These are phyloP conservation scores for Beroe ovata DNA, from an alignment of 37 sponge, comb jelly and placozoan species.

Conservation along the genomic window DNA sequence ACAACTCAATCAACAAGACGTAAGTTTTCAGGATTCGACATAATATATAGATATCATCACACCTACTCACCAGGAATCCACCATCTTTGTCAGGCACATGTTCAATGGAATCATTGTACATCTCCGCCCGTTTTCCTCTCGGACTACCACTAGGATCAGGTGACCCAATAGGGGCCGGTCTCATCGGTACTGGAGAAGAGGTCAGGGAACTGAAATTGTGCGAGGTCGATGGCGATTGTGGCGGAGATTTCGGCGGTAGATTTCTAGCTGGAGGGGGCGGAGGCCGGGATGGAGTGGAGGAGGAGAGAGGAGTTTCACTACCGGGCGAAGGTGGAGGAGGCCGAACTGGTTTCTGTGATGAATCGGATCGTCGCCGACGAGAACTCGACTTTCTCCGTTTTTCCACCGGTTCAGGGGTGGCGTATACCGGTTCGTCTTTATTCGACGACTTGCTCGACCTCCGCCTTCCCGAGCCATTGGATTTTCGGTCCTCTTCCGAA, in stretches of 20 bases:
- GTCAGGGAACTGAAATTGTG: not conserved
- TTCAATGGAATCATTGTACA: not conserved
- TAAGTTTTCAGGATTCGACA: not conserved
- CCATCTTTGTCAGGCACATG: not conserved
- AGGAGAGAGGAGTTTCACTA: not conserved
- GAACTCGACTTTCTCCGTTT: not conserved
- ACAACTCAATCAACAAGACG: too few species aligned
- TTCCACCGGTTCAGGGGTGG: not conserved
- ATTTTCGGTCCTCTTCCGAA: not conserved
- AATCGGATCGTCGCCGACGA: not conserved
- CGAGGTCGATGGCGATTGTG: not conserved
- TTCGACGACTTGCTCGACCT: not conserved
- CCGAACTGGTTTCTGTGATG: not conserved
- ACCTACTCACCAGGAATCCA: not conserved
- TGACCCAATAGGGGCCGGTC: not conserved
- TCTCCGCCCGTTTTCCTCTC: not conserved
- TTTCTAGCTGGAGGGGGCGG: not conserved
- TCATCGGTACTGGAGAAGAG: not conserved
- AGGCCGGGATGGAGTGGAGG: not conserved
- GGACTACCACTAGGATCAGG: not conserved
- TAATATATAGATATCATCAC: too few species aligned
- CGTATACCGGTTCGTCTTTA: not conserved
- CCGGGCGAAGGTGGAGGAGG: not conserved
- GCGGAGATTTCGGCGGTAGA: not conserved
- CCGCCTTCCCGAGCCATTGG: not conserved